Percentiles rank a stretch among this genome's conserved stretches.
Evolutionary conservation across 1,140 invertebrate species (phyloP).

Genomic region (Panagrolaimus sp.): DNA sequence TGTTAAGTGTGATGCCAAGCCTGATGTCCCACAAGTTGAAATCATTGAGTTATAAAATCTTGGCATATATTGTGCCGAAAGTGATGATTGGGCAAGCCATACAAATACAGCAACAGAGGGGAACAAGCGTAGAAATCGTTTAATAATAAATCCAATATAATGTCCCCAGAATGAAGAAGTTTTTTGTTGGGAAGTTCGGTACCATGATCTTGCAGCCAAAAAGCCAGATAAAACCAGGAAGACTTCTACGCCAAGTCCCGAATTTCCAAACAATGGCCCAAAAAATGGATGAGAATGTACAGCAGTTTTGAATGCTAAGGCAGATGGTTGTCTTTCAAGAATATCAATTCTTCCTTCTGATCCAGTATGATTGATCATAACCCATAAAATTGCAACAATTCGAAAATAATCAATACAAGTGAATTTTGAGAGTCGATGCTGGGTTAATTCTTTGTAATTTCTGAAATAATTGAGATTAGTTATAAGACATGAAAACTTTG

Average conservation of each 20-base stretch:
- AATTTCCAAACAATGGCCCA: slow-evolving; percentile 54
- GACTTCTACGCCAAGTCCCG: slow-evolving; percentile 54
- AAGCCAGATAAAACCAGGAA: slow-evolving; percentile 53
- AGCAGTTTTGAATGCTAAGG: slow-evolving; percentile 40
- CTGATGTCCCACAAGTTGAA: slow-evolving; percentile 39
- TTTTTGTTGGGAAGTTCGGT: slow-evolving; percentile 18
- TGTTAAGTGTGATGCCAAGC: slow-evolving; percentile 44
- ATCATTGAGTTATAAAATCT: slow-evolving; percentile 50
- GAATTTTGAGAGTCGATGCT: background rate
- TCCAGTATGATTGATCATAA: slow-evolving; percentile 53
- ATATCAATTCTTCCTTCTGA: slow-evolving; percentile 54
- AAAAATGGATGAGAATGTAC: slow-evolving; percentile 52
- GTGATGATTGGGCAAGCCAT: slow-evolving; percentile 41
- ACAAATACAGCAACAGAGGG: slow-evolving; percentile 46
- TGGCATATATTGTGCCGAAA: slow-evolving; percentile 38
- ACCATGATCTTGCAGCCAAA: slow-evolving; percentile 48
- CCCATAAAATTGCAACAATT: slow-evolving; percentile 54
- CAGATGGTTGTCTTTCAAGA: slow-evolving; percentile 46
- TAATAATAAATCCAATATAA: slow-evolving; percentile 37
- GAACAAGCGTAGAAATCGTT: slow-evolving; percentile 42
- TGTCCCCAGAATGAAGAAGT: slow-evolving; percentile 31
- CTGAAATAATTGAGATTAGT: background rate
- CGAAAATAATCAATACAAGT: slow-evolving; percentile 52
- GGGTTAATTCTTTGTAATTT: background rate
- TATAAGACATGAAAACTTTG: no score